A percentile compares a stretch with the other conserved stretches of the same genome.
Conservation (phyloP, 2,888 invertebrate genomes). For the Tryphoninae sp. region DNA sequence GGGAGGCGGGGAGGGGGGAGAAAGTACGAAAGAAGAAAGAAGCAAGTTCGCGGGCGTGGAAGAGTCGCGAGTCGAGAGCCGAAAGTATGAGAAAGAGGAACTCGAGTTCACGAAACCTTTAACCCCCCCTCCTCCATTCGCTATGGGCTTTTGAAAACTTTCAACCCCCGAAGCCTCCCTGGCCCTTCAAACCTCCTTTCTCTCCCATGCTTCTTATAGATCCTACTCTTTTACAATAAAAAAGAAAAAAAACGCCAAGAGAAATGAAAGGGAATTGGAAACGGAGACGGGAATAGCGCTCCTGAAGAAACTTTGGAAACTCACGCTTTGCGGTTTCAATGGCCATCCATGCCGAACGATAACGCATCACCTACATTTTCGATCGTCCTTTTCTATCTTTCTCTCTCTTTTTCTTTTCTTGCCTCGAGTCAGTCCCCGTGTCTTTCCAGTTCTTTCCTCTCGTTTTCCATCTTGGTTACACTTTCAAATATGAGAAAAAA, state of each 20-base stretch:
- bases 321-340: conserved; percentile 41
- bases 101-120: conserved; percentile 50
- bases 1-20: too few species aligned
- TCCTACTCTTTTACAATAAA: conserved; percentile 28
- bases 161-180: conserved; percentile 3
- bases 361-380: conserved; percentile 31
- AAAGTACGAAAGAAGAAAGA: conserved; percentile 35
- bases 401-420: conserved; percentile 3
- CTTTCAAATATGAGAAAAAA: not conserved
- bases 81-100: conserved; percentile 47
- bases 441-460: not conserved
- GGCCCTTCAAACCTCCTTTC: conserved; percentile 10
- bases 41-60: conserved; percentile 30
- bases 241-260: conserved; percentile 22
- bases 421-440: not conserved
- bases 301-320: conserved; percentile 40
- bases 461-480: not conserved
- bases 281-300: conserved; percentile 42
- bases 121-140: conserved; percentile 6
- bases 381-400: conserved; percentile 2
- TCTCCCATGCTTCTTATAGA: conserved; percentile 16
- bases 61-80: conserved; percentile 38
- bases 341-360: conserved; percentile 19
- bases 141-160: conserved; percentile 60
- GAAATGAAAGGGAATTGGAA: conserved; percentile 42